Evolutionary conservation across 2,888 invertebrate species (phyloP).

Genomic region (Alviniconcha strummeri): DNA sequence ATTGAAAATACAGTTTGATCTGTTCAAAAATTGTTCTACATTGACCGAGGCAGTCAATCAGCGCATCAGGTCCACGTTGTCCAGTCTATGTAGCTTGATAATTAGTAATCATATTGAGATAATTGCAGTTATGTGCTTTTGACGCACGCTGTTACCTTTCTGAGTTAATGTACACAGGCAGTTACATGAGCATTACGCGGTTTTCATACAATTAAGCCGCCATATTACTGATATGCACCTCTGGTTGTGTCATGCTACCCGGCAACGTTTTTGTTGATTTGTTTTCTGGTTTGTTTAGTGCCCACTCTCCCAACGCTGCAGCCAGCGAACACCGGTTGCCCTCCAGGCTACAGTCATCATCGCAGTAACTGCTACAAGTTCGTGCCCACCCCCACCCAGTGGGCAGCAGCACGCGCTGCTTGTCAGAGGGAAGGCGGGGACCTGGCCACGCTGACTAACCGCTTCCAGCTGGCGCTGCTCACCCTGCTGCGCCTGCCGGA

Average conservation of each 20-base stretch:
- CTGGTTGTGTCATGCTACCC: background rate
- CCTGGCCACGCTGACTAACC: conserved; percentile 42
- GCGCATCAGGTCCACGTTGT: too few species aligned
- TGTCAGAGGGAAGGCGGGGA: conserved; percentile 41
- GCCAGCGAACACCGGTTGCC: conserved; percentile 11
- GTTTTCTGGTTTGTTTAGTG: conserved; percentile 7
- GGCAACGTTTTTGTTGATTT: conserved; percentile 41
- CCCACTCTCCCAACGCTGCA: background rate
- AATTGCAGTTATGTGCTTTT: too few species aligned
- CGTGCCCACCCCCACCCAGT: conserved; percentile 13
- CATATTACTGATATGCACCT: too few species aligned
- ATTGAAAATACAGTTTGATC: too few species aligned
- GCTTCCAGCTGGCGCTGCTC: conserved; percentile 1
- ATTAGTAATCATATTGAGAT: too few species aligned
- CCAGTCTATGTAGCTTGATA: too few species aligned
- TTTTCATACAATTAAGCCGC: too few species aligned
- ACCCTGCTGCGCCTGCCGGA: conserved; percentile 16
- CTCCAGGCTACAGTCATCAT: background rate
- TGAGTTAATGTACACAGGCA: too few species aligned
- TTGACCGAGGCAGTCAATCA: too few species aligned
- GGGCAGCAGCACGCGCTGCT: conserved; percentile 18
- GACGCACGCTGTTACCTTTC: background rate
- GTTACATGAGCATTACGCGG: too few species aligned
- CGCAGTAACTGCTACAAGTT: conserved; percentile 14
- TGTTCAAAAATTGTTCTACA: too few species aligned